A percentile compares a stretch with the other conserved stretches of the same genome.
Evolutionary conservation across 2,797 vertebrate species (phyloP).

Genomic region (Danio jaintianensis): DNA sequence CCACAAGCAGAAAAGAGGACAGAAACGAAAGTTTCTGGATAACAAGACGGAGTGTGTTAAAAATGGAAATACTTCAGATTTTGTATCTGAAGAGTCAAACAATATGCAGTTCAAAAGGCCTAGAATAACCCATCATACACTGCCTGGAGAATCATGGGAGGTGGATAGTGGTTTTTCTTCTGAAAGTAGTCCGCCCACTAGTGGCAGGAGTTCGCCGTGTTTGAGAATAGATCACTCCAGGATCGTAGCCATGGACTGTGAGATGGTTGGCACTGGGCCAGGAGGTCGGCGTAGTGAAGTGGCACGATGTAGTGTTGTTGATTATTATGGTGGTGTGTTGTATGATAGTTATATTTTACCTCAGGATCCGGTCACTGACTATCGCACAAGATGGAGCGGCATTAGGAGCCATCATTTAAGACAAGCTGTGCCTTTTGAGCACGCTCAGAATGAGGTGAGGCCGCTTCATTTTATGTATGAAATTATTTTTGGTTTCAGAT

Average conservation of each 20-base stretch:
- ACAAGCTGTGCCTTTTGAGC: slow-evolving; percentile 80
- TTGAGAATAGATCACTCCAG: slow-evolving; percentile 50
- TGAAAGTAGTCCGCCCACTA: slow-evolving; percentile 70
- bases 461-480: not conserved
- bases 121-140: not conserved
- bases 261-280: slow-evolving; percentile 97
- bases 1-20: not conserved
- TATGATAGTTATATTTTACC: slow-evolving; percentile 91
- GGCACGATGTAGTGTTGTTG: slow-evolving; percentile 91
- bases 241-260: slow-evolving; percentile 91
- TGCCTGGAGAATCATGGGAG: slow-evolving; percentile 65
- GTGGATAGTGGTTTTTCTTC: slow-evolving; percentile 78
- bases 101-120: slow-evolving; percentile 38
- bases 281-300: slow-evolving; percentile 83
- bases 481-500: not conserved
- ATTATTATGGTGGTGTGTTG: slow-evolving; percentile 85
- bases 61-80: not conserved
- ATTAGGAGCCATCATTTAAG: slow-evolving; percentile 83
- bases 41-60: not conserved
- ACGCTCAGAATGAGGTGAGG: slow-evolving; percentile 88
- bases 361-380: slow-evolving; percentile 82
- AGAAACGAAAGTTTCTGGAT: slow-evolving; percentile 44
- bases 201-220: slow-evolving; percentile 73
- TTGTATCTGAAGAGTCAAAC: not conserved
- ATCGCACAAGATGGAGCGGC: slow-evolving; percentile 93